Evolutionary conservation across 2,113 vertebrate species (phyloP), one percentile per base, ranked within the genome.

Genomic region (Chascanopsetta lugubris): DNA sequence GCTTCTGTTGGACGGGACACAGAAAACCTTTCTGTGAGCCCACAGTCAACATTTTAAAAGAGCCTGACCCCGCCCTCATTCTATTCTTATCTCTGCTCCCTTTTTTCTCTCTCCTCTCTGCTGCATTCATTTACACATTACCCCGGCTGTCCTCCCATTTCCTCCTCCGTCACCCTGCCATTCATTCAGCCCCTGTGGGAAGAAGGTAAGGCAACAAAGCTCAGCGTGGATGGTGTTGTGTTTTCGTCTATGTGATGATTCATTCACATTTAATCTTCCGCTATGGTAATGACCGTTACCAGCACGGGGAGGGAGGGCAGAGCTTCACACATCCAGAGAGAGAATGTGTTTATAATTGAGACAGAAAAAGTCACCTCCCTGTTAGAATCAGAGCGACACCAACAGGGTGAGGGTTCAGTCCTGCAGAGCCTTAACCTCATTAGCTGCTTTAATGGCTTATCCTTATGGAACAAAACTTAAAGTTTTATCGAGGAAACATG

Each of bases 191-290:
- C 75, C 85, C 79, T 43, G 0, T 26, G 82, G 73, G 79, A 74
- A 27, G 54, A 82, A 75, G 57, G 43, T 56, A 82, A 66, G 69
- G 71, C 68, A 61, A 51, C 75, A 80, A 68, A 83, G 54, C 54
- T 22, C 69, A 49, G 48, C 20, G 25, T 30, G 43, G 51, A 22
- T 32, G 43, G 57, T 26, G 70, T 65, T 43, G 58, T 20, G 42
- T 61, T 47, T 76, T 27, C 62, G n/a, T 11, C n/a, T 7, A 43
- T 58, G 62, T 51, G 74, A 82, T 80, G 49, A 72, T 74, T 84
- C 69, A 3, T 66, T 84, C 74, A 62, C 76, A 70, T 83, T 72
- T 67, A 85, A 86, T 90, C 79, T 81, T 75, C 64, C 45, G 42
- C 73, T 54, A 36, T 79, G 82, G 71, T 75, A 75, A 62, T 58